Percentiles rank a stretch among this genome's conserved stretches.
phyloP scores from a whole-genome alignment of 1,140 invertebrate genomes.

The Megalonaias nervosa region DNA sequence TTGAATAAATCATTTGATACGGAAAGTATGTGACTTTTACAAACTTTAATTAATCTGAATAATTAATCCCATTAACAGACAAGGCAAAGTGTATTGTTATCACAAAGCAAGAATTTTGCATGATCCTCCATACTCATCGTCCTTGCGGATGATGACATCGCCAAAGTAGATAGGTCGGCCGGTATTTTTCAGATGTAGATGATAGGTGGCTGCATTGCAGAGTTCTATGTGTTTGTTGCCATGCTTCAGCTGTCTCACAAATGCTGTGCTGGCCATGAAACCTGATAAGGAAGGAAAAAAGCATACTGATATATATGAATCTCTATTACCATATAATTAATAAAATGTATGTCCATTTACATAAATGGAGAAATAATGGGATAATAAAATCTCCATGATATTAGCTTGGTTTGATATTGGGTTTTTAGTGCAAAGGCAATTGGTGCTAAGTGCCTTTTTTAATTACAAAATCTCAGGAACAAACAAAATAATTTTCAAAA shows the following conservation, averaged over 20 bases:
- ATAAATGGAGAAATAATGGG: not conserved
- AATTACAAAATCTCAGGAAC: not conserved
- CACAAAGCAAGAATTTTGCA: too few species aligned
- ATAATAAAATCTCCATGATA: too few species aligned
- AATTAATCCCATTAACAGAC: too few species aligned
- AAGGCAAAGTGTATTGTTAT: too few species aligned
- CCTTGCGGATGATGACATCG: constrained; percentile 75
- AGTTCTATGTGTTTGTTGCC: constrained; percentile 72
- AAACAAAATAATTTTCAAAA: not conserved
- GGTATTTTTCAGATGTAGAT: constrained; percentile 74
- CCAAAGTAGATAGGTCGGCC: constrained; percentile 76
- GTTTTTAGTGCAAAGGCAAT: too few species aligned
- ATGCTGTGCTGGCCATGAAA: constrained; percentile 76
- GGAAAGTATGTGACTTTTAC: too few species aligned
- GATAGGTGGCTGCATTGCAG: constrained; percentile 75
- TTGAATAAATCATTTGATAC: too few species aligned
- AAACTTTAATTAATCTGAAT: too few species aligned
- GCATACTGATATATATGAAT: not conserved
- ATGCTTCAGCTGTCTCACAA: constrained; percentile 71
- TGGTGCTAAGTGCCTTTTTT: not conserved
- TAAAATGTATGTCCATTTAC: not conserved
- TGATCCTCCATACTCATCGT: too few species aligned
- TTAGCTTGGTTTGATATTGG: too few species aligned
- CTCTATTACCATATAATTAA: not conserved
- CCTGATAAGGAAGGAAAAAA: constrained; percentile 67